These are phyloP conservation scores for Pomatorhinus ruficollis DNA, from an alignment of 2,113 vertebrate species.

Conservation along the genomic window DNA sequence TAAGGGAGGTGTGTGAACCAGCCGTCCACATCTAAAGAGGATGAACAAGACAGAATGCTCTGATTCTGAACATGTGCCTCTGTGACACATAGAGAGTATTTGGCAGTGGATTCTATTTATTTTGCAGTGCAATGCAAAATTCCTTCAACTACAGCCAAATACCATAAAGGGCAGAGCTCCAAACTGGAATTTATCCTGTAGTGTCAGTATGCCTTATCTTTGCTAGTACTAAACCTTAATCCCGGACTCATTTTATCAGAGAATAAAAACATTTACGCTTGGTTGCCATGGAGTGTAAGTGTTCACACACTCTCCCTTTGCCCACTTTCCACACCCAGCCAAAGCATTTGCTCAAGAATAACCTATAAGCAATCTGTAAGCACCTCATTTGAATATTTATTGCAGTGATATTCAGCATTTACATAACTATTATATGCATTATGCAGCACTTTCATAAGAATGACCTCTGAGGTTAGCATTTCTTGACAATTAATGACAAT, in stretches of 20 bases:
- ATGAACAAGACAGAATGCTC: not conserved
- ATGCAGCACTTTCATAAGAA: constrained; percentile 1
- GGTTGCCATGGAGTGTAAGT: not conserved
- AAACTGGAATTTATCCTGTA: not conserved
- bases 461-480: constrained; percentile 25
- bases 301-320: not conserved
- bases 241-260: not conserved
- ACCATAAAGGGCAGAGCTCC: not conserved
- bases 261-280: not conserved
- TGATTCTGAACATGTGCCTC: not conserved
- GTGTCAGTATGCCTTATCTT: not conserved
- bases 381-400: constrained; percentile 30
- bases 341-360: not conserved
- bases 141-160: not conserved
- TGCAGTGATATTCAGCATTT: not conserved
- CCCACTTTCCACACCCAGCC: not conserved
- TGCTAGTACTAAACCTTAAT: not conserved
- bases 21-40: not conserved
- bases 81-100: not conserved
- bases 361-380: not conserved
- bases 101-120: not conserved
- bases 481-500: constrained; percentile 32
- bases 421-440: not conserved
- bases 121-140: not conserved
- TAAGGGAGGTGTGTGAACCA: not conserved